phyloP scores from a whole-genome alignment of 1,140 invertebrate genomes.

The Drosophila nannoptera region DNA sequence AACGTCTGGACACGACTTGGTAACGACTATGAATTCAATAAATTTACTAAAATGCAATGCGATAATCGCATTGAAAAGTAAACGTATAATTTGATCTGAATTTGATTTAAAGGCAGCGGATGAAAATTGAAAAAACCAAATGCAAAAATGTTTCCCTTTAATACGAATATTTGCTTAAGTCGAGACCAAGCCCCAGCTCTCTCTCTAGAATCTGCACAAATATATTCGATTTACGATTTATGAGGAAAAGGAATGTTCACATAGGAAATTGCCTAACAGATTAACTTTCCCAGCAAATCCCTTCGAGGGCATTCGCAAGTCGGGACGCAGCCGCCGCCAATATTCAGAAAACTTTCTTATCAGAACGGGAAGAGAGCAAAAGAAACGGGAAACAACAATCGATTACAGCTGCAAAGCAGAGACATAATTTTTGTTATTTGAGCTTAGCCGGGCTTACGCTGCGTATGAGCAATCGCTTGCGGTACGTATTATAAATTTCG shows the following conservation, averaged over 20 bases:
- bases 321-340: slow-evolving; percentile 1
- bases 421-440: slow-evolving; percentile 57
- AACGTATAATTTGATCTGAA: not conserved
- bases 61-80: not conserved
- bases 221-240: too few species aligned
- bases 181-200: too few species aligned
- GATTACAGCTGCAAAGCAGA: slow-evolving; percentile 38
- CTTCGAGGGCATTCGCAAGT: slow-evolving; percentile 15
- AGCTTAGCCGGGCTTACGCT: slow-evolving; percentile 30
- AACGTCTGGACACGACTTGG: not conserved
- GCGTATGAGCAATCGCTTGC: slow-evolving; percentile 47
- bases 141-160: not conserved
- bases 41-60: not conserved
- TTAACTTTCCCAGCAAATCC: not conserved
- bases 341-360: slow-evolving; percentile 31
- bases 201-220: too few species aligned
- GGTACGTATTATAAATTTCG: slow-evolving; percentile 65
- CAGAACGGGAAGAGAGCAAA: slow-evolving; percentile 7
- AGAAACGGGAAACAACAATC: slow-evolving; percentile 8
- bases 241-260: too few species aligned
- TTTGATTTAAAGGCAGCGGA: too few species aligned
- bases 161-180: too few species aligned
- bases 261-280: too few species aligned
- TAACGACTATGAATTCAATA: not conserved
- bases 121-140: not conserved